Evolutionary conservation across 1,140 invertebrate genomes (phyloP).

Genomic region (Ceratina japonica): DNA sequence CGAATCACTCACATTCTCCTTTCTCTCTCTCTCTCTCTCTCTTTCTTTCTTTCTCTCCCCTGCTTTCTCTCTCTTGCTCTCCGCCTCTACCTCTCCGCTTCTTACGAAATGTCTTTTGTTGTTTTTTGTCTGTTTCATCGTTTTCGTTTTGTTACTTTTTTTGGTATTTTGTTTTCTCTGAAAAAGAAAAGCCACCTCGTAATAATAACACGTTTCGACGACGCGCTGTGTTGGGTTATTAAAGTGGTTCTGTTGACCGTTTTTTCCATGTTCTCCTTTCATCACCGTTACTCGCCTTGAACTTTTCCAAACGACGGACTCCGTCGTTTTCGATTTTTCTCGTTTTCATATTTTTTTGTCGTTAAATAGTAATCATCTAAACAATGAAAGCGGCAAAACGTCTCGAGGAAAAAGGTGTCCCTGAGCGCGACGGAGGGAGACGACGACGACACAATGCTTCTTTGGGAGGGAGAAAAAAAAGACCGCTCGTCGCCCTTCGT

Average conservation of each 20-base stretch:
- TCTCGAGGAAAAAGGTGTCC: slow-evolving; percentile 70
- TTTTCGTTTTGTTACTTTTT: not conserved
- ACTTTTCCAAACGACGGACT: not conserved
- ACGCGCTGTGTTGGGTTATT: not conserved
- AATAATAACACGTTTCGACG: slow-evolving; percentile 7
- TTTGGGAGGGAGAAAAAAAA: slow-evolving; percentile 49
- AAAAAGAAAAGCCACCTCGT: slow-evolving; percentile 39
- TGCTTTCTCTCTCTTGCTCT: no score
- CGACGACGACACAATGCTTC: slow-evolving; percentile 40
- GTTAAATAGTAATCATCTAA: slow-evolving; percentile 75
- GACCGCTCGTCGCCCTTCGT: slow-evolving; percentile 29
- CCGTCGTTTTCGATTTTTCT: slow-evolving; percentile 20
- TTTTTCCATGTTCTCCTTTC: not conserved
- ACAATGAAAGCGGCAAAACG: slow-evolving; percentile 76
- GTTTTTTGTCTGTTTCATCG: slow-evolving; percentile 29
- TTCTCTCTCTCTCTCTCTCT: not conserved
- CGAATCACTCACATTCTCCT: slow-evolving; percentile 1
- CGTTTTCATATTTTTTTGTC: slow-evolving; percentile 37
- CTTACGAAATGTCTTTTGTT: slow-evolving; percentile 14
- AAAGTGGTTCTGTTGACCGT: slow-evolving; percentile 10
- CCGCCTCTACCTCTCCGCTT: not conserved
- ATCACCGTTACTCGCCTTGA: not conserved
- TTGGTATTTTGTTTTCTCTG: not conserved
- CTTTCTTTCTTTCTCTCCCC: slow-evolving; percentile 8
- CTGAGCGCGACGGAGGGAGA: slow-evolving; percentile 60